Evolutionary conservation across 2,113 vertebrate species (phyloP).

Genomic region (Cynopterus brachyotis): DNA sequence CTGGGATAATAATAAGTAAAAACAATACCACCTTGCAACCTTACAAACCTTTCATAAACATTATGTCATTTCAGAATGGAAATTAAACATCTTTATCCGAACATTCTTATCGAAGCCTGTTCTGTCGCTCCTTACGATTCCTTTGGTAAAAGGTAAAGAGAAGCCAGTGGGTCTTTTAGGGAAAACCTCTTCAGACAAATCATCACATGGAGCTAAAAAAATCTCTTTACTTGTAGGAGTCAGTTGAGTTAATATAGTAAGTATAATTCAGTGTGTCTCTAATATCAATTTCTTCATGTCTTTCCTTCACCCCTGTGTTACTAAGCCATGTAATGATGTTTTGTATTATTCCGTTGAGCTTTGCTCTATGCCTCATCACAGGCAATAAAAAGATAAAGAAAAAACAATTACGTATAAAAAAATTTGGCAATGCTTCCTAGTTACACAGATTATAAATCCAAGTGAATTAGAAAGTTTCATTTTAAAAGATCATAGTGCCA

Average conservation of each 20-base stretch:
- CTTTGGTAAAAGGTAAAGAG: conserved; percentile 29
- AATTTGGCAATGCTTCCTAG: conserved; percentile 44
- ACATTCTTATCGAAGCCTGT: background rate
- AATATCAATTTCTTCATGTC: background rate
- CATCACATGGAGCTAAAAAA: background rate
- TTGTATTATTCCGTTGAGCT: background rate
- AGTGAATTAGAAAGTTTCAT: conserved; percentile 31
- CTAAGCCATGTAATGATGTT: background rate
- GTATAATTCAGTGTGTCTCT: background rate
- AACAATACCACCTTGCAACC: background rate
- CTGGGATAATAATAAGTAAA: background rate
- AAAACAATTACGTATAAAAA: conserved; percentile 47
- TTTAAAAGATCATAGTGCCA: conserved; percentile 17
- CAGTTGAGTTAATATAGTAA: background rate
- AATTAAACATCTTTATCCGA: background rate
- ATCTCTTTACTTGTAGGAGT: background rate
- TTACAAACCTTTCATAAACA: background rate
- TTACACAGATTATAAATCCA: conserved; percentile 36
- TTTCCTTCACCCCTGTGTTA: background rate
- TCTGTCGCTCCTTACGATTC: background rate
- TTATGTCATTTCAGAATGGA: background rate
- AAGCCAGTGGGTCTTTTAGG: background rate
- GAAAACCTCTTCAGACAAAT: background rate
- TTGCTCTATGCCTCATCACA: background rate
- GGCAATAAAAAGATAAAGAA: conserved; percentile 57